Evolutionary conservation across 2,113 vertebrate genomes (phyloP), one percentile per base, ranked within the genome.

Genomic region (Amphiprion ocellaris): DNA sequence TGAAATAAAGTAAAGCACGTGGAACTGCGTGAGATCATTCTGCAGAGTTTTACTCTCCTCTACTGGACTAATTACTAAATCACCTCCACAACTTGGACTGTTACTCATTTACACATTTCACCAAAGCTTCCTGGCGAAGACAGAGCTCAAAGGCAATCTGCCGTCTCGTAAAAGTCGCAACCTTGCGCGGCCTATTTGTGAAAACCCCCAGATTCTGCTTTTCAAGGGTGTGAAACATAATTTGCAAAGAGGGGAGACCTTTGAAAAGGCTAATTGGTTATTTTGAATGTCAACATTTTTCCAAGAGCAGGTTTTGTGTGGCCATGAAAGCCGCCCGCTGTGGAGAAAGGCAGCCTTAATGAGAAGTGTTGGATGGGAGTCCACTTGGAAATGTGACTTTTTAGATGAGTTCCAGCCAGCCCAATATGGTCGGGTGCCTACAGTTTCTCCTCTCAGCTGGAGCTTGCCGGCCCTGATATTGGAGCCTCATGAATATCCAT

Each of bases 241-340:
- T 78, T 78, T 61, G n/a, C 33, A 24, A 65, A 59, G 10, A 46
- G 23, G 6, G 26, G 44, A 65, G 71, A 81, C 75, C 60, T 81
- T 82, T 76, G 53, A 49, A 73, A 77, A 65, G 65, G 66, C 54
- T 80, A 83, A 80, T 69, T 67, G 66, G 33, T 56, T 15, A 82
- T 68, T 84, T 39, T 81, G 16, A 75, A 89, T 80, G 76, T 82
- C 54, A 56, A 49, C 30, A 44, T 39, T 67, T 79, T 62, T 15
- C 44, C n/a, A 74, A 12, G n/a, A 65, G 46, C 17, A 72, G 30
- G 33, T 69, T 75, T 28, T 44, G 19, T 44, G 46, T 23, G 64
- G 16, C 46, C 26, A 1, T 58, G 10, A 54, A 55, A 50, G 82
- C 30, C 24, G 59, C 52, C 39, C 4, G 16, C 55, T 62, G n/a